Evolutionary conservation across 2,113 vertebrate genomes (phyloP), one percentile per base, ranked within the genome.

Genomic region (Typhlomys cinereus): DNA sequence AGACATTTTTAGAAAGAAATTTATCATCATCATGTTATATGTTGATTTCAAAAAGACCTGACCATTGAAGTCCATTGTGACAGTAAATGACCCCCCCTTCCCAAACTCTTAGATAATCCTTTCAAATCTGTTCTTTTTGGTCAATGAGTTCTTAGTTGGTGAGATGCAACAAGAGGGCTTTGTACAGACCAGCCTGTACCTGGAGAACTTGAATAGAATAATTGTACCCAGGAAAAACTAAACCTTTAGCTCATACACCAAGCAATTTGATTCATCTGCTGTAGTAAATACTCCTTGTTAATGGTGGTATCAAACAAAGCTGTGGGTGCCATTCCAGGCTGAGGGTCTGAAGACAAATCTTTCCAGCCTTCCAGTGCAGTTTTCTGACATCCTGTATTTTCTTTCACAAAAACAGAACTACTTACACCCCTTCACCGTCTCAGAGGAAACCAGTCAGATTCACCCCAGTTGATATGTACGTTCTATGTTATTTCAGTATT

Each of bases 21-120:
- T 93, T 94, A 88, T 95, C 46, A 23, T 86, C 52, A 18, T 76
- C 0, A 27, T 92, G 54, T 87, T 94, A 57, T 20, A 85, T 94
- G 83, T 80, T 89, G 41, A 75, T 95, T 97, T 88, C 62, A 95
- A 79, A 50, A 54, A 83, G 50, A 84, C 34, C 44, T 62, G 4
- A 46, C 75, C 66, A 39, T 92, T 79, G 78, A 92, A 57, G 6
- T 21, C 87, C 71, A 36, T 70, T 90, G 95, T 92, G 41, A 93
- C 90, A 50, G 12, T 87, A 62, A 93, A 11, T 44, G 54, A 85
- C 46, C 88, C 48, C 62, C 29, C n/a, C 20, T 74, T 94, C 62
- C 44, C 62, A 95, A 90, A 69, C 62, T 89, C 81, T 84, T 85
- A 94, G 67, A 59, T 88, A 76, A 90, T 67, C 57, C 74, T 83